Conservation (phyloP, 1,140 invertebrate species). For the Physella acuta region DNA sequence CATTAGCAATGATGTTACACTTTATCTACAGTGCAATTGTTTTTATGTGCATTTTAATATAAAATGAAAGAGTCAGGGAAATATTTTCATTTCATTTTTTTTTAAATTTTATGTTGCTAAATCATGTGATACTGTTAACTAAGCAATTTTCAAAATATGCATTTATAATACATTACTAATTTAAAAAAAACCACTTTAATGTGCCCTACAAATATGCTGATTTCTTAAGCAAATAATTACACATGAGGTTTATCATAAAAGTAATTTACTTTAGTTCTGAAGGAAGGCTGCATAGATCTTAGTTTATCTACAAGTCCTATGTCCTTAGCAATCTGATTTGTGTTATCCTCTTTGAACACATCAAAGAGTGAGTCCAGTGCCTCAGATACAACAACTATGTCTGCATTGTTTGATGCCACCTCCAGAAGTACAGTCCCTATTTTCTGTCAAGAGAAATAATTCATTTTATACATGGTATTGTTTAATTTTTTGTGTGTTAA, state of each 20-base stretch:
- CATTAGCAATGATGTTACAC: background rate
- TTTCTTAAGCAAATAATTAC: background rate
- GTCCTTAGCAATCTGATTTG: conserved; percentile 67
- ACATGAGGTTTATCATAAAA: background rate
- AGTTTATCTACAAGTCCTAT: conserved; percentile 68
- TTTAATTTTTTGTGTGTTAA: no score
- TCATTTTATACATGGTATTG: no score
- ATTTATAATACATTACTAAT: background rate
- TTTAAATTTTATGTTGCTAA: background rate
- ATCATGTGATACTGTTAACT: background rate
- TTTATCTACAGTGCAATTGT: background rate
- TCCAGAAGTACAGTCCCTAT: conserved; percentile 55
- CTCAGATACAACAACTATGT: conserved; percentile 74
- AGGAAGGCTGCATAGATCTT: conserved; percentile 63
- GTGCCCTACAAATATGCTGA: background rate
- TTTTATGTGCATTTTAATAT: background rate
- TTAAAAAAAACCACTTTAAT: background rate
- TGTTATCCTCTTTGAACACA: conserved; percentile 76
- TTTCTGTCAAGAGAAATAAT: conserved; percentile 33
- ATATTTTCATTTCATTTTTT: background rate
- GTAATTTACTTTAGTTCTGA: conserved; percentile 69
- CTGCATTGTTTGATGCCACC: conserved; percentile 61
- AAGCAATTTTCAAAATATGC: background rate
- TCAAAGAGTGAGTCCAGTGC: conserved; percentile 75
- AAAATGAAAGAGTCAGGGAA: background rate